Evolutionary conservation across 2,888 invertebrate genomes (phyloP), one percentile per base, ranked within the genome.

Genomic region (Thelaira solivaga): DNA sequence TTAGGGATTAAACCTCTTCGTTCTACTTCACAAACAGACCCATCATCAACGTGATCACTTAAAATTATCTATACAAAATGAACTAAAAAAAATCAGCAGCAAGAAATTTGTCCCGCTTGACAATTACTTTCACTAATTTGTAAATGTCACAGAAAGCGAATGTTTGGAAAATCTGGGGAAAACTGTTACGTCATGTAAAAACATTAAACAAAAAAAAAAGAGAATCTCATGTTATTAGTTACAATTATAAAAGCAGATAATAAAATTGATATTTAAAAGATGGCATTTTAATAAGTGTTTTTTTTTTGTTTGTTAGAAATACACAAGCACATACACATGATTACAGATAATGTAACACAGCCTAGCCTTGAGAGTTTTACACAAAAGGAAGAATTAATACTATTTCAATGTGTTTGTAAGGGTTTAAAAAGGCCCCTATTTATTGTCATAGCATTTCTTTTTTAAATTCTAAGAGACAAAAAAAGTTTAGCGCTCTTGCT

Each of bases 61-160:
- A n/a, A n/a, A n/a, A n/a, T n/a, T n/a, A n/a, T n/a, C n/a, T n/a
- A n/a, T n/a, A n/a, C n/a, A n/a, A n/a, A n/a, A n/a, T n/a, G n/a
- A n/a, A n/a, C n/a, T n/a, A n/a, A n/a, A n/a, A n/a, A n/a, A n/a
- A n/a, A n/a, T n/a, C 13, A 57, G 55, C 61, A 47, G 53, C 29
- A 62, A 49, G 55, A 75, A 75, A 68, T 75, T 75, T 68, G 75
- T 68, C 62, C 57, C 62, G 62, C 41, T 47, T 29, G 26, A 49
- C 55, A 75, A 75, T 51, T 57, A 69, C 10, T 49, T 49, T 26
- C n/a, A n/a, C n/a, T 43, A 47, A 68, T 75, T 75, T 64, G 62
- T 75, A 43, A 69, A 49, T 57, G 68, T 69, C 75, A 75, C 68
- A 43, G 18, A 36, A 6, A 24, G 6, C 8, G 31, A 31, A 31